A percentile compares a stretch with the other conserved stretches of the same genome.
Evolutionary conservation across 1,140 invertebrate genomes (phyloP).

Genomic region (Bathynomus jamesi): DNA sequence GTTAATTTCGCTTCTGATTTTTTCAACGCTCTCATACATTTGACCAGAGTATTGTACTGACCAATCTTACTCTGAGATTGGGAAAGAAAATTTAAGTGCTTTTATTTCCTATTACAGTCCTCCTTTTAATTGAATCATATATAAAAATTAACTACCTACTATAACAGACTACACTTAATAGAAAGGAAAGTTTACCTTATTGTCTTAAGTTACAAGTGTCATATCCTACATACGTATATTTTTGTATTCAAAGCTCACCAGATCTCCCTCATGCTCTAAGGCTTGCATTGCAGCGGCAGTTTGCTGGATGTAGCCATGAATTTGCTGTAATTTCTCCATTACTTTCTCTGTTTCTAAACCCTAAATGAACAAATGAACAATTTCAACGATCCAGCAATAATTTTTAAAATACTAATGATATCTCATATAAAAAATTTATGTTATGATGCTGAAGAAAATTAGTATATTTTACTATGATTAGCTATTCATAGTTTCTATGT

Average conservation of each 20-base stretch:
- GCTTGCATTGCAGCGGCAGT: constrained; percentile 28
- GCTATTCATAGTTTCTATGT: too few species aligned
- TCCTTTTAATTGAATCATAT: not conserved
- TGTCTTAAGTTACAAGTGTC: too few species aligned
- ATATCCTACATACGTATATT: too few species aligned
- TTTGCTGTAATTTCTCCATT: constrained; percentile 28
- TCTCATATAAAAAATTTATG: too few species aligned
- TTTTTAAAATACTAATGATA: too few species aligned
- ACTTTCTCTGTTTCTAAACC: not conserved
- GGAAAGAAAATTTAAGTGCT: too few species aligned
- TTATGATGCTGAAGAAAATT: too few species aligned
- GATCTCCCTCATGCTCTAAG: constrained; percentile 29
- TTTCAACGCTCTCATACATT: constrained; percentile 27
- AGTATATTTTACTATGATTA: too few species aligned
- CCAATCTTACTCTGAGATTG: constrained; percentile 28
- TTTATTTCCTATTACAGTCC: too few species aligned
- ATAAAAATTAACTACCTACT: not conserved
- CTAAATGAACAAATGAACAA: not conserved
- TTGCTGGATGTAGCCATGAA: constrained; percentile 33
- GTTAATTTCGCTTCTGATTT: constrained; percentile 28
- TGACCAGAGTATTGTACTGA: constrained; percentile 36
- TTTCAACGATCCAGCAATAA: too few species aligned
- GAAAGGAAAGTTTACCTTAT: not conserved
- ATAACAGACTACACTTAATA: not conserved
- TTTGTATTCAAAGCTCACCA: too few species aligned